A percentile compares a stretch with the other conserved stretches of the same genome.
phyloP scores from a whole-genome alignment of 2,888 invertebrate genomes.

The Cecidostiba fungosa region DNA sequence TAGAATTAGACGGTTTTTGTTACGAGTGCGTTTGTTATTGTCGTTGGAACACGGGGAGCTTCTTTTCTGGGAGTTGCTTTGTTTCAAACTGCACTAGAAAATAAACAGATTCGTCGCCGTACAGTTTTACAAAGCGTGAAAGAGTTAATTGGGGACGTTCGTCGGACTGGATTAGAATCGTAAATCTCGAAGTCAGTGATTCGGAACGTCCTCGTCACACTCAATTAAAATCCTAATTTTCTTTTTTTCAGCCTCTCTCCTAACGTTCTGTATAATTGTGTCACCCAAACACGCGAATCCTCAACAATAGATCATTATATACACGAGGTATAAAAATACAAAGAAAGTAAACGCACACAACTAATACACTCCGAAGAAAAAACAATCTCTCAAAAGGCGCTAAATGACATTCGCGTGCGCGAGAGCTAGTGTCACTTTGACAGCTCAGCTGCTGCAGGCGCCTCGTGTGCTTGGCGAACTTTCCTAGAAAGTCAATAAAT shows the following conservation, averaged over 20 bases:
- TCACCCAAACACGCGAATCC: background rate
- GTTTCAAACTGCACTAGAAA: background rate
- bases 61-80: background rate
- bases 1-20: background rate
- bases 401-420: background rate
- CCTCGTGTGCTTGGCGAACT: constrained; percentile 30
- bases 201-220: background rate
- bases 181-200: background rate
- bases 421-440: constrained; percentile 6
- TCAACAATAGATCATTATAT: background rate
- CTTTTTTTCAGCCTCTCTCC: background rate
- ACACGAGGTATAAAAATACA: background rate
- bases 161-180: constrained; percentile 31
- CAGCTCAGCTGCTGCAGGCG: background rate
- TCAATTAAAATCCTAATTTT: constrained; percentile 14
- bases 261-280: no score
- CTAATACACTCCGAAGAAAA: no score
- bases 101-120: background rate
- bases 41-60: background rate
- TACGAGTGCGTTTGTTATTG: background rate
- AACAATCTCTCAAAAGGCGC: background rate
- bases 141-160: constrained; percentile 11
- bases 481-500: constrained; percentile 63
- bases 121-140: constrained; percentile 6
- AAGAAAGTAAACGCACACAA: background rate